Percentiles rank a stretch among this genome's conserved stretches.
phyloP scores from a whole-genome alignment of 2,888 invertebrate species.

The Hypercompe scribonia region DNA sequence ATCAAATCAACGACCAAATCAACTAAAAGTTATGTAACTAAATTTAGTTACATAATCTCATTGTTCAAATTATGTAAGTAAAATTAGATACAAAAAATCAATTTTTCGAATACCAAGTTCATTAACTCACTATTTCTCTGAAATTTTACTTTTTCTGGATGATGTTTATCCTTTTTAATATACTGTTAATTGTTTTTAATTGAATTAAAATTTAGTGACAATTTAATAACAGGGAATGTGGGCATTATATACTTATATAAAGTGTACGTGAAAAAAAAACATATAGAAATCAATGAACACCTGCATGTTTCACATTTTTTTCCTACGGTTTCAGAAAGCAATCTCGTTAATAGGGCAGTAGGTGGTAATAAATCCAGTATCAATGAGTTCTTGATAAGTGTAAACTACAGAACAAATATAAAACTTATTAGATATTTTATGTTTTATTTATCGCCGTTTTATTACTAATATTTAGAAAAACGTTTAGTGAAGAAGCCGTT shows the following conservation, averaged over 20 bases:
- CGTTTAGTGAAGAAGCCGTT: slow-evolving; percentile 10
- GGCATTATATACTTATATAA: background rate
- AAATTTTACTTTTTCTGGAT: too few relatives aligned
- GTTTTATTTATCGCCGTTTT: slow-evolving; percentile 26
- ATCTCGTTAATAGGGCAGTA: slow-evolving; percentile 17
- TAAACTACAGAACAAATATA: slow-evolving; percentile 18
- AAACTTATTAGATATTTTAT: slow-evolving; percentile 28
- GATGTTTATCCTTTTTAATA: too few relatives aligned
- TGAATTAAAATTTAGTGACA: too few relatives aligned
- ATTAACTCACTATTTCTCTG: too few relatives aligned
- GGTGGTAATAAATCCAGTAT: slow-evolving; percentile 21
- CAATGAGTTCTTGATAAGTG: slow-evolving; percentile 16
- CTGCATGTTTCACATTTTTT: background rate
- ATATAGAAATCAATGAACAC: background rate
- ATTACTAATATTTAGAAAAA: slow-evolving; percentile 21
- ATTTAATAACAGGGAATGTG: background rate
- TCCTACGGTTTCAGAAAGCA: background rate
- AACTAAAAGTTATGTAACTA: background rate
- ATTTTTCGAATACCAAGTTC: background rate
- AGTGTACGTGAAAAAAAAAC: background rate
- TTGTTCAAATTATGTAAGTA: background rate
- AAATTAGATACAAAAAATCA: background rate
- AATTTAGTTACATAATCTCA: background rate
- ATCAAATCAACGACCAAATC: background rate
- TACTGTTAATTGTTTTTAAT: too few relatives aligned